Percentiles rank a stretch among this genome's conserved stretches.
Evolutionary conservation across 2,888 invertebrate genomes (phyloP).

Genomic region (Aleiodes leptofemur): DNA sequence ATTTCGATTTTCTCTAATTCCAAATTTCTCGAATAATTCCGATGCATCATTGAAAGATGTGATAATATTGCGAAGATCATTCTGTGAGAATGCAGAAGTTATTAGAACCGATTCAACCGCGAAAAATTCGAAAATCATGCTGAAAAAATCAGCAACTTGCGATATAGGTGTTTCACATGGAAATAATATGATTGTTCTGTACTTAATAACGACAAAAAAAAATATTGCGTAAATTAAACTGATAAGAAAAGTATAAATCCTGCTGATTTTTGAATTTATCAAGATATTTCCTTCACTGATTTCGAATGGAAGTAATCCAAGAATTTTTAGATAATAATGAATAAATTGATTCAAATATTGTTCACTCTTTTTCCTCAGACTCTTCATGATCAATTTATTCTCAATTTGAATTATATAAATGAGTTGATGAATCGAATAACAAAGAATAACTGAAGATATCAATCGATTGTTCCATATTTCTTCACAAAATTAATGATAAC

Average conservation of each 20-base stretch:
- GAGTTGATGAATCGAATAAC: too few species aligned
- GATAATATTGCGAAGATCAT: not conserved
- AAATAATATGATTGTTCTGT: not conserved
- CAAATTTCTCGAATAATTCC: not conserved
- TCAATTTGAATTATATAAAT: too few species aligned
- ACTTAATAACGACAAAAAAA: not conserved
- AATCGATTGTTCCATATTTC: too few species aligned
- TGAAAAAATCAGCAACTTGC: not conserved
- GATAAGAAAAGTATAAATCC: not conserved
- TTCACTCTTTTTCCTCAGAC: too few species aligned
- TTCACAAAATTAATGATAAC: too few species aligned
- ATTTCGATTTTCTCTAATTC: not conserved
- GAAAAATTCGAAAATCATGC: not conserved
- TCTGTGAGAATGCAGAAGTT: not conserved
- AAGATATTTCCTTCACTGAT: not conserved
- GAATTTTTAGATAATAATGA: conserved; percentile 2
- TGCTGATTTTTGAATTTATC: not conserved
- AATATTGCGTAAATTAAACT: not conserved
- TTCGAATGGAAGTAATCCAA: conserved; percentile 15
- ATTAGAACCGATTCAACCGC: not conserved
- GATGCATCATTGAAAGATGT: not conserved
- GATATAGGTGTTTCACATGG: conserved; percentile 4
- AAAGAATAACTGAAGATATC: too few species aligned
- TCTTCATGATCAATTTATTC: too few species aligned
- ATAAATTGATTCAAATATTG: not conserved